Conservation (phyloP, 1,140 invertebrate species). For the Drosophila truncata region DNA sequence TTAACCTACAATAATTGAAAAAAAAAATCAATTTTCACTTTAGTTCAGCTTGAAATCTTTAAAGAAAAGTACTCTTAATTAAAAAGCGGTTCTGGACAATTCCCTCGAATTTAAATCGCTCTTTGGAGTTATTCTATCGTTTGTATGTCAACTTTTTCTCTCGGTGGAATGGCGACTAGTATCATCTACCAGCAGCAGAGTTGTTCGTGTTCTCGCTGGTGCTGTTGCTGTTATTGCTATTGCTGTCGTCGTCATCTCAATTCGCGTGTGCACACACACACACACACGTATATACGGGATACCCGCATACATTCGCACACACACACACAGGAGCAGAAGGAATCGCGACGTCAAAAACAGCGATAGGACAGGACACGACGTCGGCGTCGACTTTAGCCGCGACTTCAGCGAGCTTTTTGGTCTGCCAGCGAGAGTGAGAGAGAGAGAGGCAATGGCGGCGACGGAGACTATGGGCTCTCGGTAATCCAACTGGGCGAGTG, state of each 20-base stretch:
- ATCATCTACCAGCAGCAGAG: conserved; percentile 48
- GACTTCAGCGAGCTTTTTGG: conserved; percentile 63
- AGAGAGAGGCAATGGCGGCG: conserved; percentile 20
- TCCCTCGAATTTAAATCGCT: neutral
- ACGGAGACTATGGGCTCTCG: conserved; percentile 27
- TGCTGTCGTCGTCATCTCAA: conserved; percentile 77
- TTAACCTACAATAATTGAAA: neutral
- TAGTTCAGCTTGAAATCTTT: neutral
- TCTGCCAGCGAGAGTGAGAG: conserved; percentile 25
- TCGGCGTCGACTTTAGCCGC: conserved; percentile 44
- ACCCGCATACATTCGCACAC: conserved; percentile 30
- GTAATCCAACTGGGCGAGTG: conserved; percentile 32
- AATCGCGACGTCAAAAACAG: conserved; percentile 58
- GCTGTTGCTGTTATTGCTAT: conserved; percentile 25
- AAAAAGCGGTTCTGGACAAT: neutral
- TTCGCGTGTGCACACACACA: conserved; percentile 60
- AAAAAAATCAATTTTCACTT: neutral
- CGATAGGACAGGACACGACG: conserved; percentile 56
- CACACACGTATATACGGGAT: conserved; percentile 22
- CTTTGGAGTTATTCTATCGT: neutral
- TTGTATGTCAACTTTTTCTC: neutral
- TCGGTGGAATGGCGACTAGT: conserved; percentile 45
- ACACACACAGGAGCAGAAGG: conserved; percentile 19
- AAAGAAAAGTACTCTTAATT: too few species aligned
- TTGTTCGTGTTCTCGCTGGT: conserved; percentile 46